phyloP scores from a whole-genome alignment of 2,888 invertebrate genomes.

The Bimastos eiseni region DNA sequence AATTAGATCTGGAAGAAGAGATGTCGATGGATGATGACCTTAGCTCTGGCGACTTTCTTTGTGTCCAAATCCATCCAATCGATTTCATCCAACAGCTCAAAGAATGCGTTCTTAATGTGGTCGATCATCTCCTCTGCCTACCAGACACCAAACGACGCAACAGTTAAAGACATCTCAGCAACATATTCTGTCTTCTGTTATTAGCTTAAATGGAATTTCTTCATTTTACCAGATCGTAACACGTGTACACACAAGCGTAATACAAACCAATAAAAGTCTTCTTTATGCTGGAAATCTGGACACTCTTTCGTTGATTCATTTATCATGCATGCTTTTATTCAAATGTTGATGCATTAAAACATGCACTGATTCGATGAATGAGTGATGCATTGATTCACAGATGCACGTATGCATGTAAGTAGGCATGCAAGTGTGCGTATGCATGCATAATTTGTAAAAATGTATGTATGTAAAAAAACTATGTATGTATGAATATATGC shows the following conservation, averaged over 20 bases:
- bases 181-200: too few relatives aligned
- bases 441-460: background rate
- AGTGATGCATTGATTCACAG: background rate
- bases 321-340: background rate
- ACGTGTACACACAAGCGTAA: too few relatives aligned
- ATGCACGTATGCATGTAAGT: background rate
- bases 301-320: background rate
- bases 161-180: too few relatives aligned
- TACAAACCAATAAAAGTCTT: too few relatives aligned
- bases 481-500: too few relatives aligned
- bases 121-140: constrained; percentile 81
- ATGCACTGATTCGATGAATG: too few relatives aligned
- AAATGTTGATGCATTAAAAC: too few relatives aligned
- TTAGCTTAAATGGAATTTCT: too few relatives aligned
- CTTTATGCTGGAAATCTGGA: too few relatives aligned
- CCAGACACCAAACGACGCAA: background rate
- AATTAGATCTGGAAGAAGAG: too few relatives aligned
- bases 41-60: constrained; percentile 62
- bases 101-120: constrained; percentile 82
- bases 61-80: constrained; percentile 92
- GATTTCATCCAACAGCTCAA: constrained; percentile 81
- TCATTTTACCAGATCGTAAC: too few relatives aligned
- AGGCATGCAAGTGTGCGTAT: background rate
- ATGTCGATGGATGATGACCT: too few relatives aligned
- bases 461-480: background rate